Evolutionary conservation across 2,888 invertebrate species (phyloP).

Genomic region (Proisotoma minuta): DNA sequence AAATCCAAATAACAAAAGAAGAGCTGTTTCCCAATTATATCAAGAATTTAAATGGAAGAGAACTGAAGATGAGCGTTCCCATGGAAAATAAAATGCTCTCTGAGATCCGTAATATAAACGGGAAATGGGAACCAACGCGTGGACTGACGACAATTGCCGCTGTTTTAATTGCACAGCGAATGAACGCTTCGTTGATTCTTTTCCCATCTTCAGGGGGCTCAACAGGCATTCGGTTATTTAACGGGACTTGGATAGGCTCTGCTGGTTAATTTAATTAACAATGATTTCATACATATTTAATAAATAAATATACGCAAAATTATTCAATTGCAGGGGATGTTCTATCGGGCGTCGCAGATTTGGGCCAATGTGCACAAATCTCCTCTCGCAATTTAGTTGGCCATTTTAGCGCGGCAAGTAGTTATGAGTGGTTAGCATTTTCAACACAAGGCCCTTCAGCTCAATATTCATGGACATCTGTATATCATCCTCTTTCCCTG

Average conservation of each 20-base stretch:
- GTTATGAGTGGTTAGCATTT: not conserved
- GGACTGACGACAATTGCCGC: not conserved
- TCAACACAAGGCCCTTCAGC: not conserved
- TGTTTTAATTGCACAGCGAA: not conserved
- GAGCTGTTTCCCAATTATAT: not conserved
- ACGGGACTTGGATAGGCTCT: not conserved
- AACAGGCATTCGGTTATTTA: not conserved
- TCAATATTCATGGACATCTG: not conserved
- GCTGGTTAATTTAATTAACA: too few species aligned
- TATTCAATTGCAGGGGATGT: not conserved
- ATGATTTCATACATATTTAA: too few species aligned
- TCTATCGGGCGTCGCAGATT: not conserved
- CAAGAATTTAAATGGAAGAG: not conserved
- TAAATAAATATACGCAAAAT: too few species aligned
- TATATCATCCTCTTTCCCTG: not conserved
- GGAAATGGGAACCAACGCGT: not conserved
- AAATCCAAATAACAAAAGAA: not conserved
- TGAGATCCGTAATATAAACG: not conserved
- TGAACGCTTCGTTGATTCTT: not conserved
- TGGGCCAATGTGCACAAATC: not conserved
- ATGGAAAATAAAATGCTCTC: not conserved
- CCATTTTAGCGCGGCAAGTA: not conserved
- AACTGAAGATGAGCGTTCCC: not conserved
- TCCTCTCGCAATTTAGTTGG: not conserved
- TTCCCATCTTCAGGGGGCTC: not conserved